phyloP scores from a whole-genome alignment of 2,113 vertebrate species.

The Poeciliopsis turrubarensis region DNA sequence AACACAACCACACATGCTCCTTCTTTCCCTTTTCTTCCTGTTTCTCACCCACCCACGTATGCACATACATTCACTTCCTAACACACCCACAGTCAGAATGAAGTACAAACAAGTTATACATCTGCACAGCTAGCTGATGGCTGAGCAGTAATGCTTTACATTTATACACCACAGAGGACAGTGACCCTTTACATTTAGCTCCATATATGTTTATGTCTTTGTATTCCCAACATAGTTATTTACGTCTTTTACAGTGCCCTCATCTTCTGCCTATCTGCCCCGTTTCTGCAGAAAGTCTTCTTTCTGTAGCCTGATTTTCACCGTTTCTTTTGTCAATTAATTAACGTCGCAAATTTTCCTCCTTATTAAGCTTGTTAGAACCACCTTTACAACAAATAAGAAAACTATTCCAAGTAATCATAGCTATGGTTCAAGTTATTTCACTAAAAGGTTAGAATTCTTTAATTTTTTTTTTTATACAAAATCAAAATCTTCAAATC shows the following conservation, averaged over 20 bases:
- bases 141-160: constrained; percentile 29
- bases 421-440: too few species aligned
- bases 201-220: not conserved
- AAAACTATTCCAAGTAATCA: constrained; percentile 13
- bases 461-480: too few species aligned
- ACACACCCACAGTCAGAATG: constrained; percentile 21
- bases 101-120: constrained; percentile 62
- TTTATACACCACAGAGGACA: constrained; percentile 4
- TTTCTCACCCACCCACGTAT: constrained; percentile 40
- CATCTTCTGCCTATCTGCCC: not conserved
- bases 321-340: not conserved
- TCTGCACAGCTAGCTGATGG: constrained; percentile 39
- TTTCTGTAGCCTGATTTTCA: not conserved
- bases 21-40: constrained; percentile 27
- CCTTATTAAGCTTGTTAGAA: not conserved
- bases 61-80: constrained; percentile 43
- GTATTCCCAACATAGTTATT: not conserved
- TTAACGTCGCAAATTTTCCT: not conserved
- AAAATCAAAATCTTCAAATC: too few species aligned
- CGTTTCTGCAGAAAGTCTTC: constrained; percentile 11
- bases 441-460: too few species aligned
- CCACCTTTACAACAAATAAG: constrained; percentile 30
- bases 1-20: constrained; percentile 63
- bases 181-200: constrained; percentile 11
- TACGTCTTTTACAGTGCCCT: not conserved